Percentiles rank a stretch among this genome's conserved stretches.
These are phyloP conservation scores for Drosophila ohnishii DNA, from an alignment of 1,140 invertebrate species.

Conservation along the genomic window DNA sequence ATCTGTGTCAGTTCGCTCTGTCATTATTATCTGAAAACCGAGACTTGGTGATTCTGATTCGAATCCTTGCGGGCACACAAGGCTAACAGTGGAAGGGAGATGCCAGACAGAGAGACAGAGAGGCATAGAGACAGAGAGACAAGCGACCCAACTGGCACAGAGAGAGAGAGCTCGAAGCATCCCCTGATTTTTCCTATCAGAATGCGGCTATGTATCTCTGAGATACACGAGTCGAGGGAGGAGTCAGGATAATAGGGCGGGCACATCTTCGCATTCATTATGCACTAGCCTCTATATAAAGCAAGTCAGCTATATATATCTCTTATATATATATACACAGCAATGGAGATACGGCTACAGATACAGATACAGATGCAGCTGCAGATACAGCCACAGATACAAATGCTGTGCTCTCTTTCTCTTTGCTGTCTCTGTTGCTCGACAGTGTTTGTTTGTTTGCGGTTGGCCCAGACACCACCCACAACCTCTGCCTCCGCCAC, in stretches of 20 bases:
- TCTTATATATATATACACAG: slow-evolving; percentile 27
- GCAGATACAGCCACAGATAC: slow-evolving; percentile 32
- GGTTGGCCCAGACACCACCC: slow-evolving; percentile 32
- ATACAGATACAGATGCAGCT: not conserved
- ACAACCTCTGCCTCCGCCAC: not conserved
- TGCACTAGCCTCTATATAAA: slow-evolving; percentile 56
- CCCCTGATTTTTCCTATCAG: slow-evolving; percentile 66
- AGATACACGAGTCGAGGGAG: slow-evolving; percentile 73
- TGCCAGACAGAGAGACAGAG: slow-evolving; percentile 7
- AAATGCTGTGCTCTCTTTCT: slow-evolving; percentile 25
- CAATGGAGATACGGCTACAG: slow-evolving; percentile 36
- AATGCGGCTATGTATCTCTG: slow-evolving; percentile 74
- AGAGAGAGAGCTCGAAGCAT: slow-evolving; percentile 48
- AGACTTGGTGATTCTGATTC: slow-evolving; percentile 52
- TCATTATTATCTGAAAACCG: slow-evolving; percentile 57
- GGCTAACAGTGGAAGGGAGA: slow-evolving; percentile 28
- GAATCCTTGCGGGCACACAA: slow-evolving; percentile 63
- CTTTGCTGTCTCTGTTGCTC: slow-evolving; percentile 36
- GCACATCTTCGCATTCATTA: slow-evolving; percentile 82
- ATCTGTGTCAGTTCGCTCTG: slow-evolving; percentile 74
- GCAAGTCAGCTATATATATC: slow-evolving; percentile 1
- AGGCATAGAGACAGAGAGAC: not conserved
- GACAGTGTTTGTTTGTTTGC: slow-evolving; percentile 47
- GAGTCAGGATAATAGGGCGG: slow-evolving; percentile 82
- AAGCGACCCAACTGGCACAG: slow-evolving; percentile 4